Conservation (phyloP, 1,140 invertebrate genomes). For the Pomacea maculata region DNA sequence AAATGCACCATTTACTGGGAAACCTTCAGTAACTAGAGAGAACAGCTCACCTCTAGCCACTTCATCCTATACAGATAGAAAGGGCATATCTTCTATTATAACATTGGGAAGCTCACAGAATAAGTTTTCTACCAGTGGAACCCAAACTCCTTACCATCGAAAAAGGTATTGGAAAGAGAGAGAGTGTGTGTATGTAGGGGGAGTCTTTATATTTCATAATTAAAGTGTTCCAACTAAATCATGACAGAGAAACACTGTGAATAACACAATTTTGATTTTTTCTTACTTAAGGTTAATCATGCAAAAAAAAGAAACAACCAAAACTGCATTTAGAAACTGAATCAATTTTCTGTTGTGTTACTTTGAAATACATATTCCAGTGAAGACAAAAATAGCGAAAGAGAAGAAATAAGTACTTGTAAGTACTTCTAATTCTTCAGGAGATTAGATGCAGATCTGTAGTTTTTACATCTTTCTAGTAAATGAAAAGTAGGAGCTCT, state of each 20-base stretch:
- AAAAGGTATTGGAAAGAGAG: neutral
- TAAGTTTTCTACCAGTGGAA: conserved; percentile 18
- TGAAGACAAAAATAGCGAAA: too few species aligned
- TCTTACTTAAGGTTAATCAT: too few species aligned
- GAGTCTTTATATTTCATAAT: neutral
- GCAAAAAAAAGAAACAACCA: too few species aligned
- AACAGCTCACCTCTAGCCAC: too few species aligned
- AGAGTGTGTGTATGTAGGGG: neutral
- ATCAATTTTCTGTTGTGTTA: too few species aligned
- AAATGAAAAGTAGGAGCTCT: too few species aligned
- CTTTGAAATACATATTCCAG: too few species aligned
- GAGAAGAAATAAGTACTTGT: neutral
- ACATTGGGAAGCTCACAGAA: neutral
- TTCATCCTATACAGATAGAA: neutral
- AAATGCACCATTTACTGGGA: too few species aligned
- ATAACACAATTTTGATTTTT: too few species aligned
- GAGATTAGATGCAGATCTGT: neutral
- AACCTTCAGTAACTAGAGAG: too few species aligned
- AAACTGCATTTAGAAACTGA: too few species aligned
- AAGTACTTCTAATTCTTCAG: neutral
- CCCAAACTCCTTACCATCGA: conserved; percentile 15
- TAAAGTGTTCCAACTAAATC: neutral
- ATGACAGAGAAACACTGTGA: too few species aligned
- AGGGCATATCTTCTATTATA: neutral
- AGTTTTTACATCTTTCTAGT: neutral